A percentile compares a stretch with the other conserved stretches of the same genome.
Conservation (phyloP, 2,113 vertebrate species). For the Laticauda colubrina region DNA sequence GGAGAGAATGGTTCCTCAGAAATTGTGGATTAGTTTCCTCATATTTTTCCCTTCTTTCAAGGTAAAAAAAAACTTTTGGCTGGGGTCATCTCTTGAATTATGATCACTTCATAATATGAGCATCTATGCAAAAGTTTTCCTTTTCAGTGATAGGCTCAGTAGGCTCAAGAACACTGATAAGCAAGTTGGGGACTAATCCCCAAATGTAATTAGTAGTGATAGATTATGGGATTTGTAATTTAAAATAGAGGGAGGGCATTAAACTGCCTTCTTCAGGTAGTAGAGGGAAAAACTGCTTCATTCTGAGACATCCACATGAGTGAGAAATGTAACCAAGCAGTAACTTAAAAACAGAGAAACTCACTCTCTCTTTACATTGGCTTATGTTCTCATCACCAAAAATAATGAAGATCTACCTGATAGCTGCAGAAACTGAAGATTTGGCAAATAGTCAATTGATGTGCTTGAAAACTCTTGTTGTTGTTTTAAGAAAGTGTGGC, state of each 20-base stretch:
- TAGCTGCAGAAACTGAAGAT: slow-evolving; percentile 30
- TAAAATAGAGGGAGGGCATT: not conserved
- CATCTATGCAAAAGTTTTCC: not conserved
- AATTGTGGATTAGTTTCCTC: not conserved
- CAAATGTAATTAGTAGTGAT: not conserved
- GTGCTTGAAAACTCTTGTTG: slow-evolving; percentile 16
- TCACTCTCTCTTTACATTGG: not conserved
- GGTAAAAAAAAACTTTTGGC: not conserved
- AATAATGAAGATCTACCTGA: slow-evolving; percentile 36
- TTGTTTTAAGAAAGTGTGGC: not conserved
- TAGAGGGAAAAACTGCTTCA: not conserved
- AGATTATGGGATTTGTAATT: not conserved
- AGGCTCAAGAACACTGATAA: not conserved
- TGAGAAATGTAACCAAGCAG: not conserved
- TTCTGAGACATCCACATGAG: not conserved
- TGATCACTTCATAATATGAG: not conserved
- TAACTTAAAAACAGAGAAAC: slow-evolving; percentile 11
- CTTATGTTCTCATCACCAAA: not conserved
- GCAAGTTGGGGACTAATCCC: not conserved
- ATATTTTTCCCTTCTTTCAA: not conserved
- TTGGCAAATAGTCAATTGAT: slow-evolving; percentile 17
- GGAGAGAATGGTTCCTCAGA: not conserved
- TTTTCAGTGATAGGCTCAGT: not conserved
- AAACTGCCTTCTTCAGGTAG: not conserved
- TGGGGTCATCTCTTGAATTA: not conserved